A percentile compares a stretch with the other conserved stretches of the same genome.
phyloP scores from a whole-genome alignment of 2,113 vertebrate genomes.

The Neolamprologus cancellatus region DNA sequence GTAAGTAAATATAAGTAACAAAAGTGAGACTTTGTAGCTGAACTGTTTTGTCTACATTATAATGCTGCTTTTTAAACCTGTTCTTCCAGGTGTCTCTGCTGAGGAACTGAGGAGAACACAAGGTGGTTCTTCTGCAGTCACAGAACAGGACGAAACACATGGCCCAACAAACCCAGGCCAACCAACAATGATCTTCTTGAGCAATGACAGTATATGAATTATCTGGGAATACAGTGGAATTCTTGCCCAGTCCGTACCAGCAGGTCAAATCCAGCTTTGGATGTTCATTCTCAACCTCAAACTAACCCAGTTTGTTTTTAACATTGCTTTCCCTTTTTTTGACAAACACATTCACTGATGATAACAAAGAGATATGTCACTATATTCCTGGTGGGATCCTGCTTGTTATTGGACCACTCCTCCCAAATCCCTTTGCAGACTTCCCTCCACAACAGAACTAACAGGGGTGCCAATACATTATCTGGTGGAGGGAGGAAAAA shows the following conservation, averaged over 20 bases:
- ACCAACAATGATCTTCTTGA: not conserved
- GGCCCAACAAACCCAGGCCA: not conserved
- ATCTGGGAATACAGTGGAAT: not conserved
- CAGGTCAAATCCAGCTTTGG: not conserved
- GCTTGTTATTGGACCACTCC: constrained; percentile 86
- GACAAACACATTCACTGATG: constrained; percentile 76
- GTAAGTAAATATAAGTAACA: not conserved
- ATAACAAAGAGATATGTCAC: constrained; percentile 87
- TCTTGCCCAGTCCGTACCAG: not conserved
- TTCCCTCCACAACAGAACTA: not conserved
- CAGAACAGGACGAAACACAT: not conserved
- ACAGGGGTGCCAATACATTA: not conserved
- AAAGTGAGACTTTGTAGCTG: not conserved
- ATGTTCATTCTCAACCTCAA: not conserved
- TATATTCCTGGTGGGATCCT: constrained; percentile 84
- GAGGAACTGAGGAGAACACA: not conserved
- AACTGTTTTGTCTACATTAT: not conserved
- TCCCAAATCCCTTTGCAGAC: constrained; percentile 74
- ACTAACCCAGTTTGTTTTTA: not conserved
- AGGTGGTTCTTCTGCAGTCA: not conserved
- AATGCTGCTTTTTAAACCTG: not conserved
- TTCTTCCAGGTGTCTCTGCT: not conserved
- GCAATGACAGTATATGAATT: not conserved
- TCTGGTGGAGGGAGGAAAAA: not conserved
- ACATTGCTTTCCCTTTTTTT: not conserved